Percentiles rank a stretch among this genome's conserved stretches.
These are phyloP conservation scores for Papilio machaon DNA, from an alignment of 1,140 invertebrate genomes.

Conservation along the genomic window DNA sequence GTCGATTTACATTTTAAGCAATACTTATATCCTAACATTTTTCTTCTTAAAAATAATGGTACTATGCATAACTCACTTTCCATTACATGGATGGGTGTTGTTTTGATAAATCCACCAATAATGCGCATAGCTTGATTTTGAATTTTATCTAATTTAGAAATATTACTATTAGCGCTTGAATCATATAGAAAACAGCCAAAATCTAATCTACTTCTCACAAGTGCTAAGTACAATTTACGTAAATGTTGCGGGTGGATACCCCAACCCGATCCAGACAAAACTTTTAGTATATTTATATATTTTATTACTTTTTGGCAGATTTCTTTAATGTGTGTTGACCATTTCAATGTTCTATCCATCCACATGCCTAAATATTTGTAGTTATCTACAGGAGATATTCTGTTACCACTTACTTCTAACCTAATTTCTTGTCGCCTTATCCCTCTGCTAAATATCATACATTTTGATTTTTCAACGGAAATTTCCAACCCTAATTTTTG, in stretches of 20 bases:
- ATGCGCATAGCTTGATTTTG: conserved; percentile 30
- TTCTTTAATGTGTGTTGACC: conserved; percentile 40
- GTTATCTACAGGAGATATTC: too few relatives aligned
- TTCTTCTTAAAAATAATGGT: neutral
- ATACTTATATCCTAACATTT: conserved; percentile 13
- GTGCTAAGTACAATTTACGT: conserved; percentile 40
- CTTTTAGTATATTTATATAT: conserved; percentile 40
- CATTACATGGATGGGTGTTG: neutral
- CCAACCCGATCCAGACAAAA: conserved; percentile 38
- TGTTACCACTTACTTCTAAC: too few relatives aligned
- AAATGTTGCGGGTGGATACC: conserved; percentile 42
- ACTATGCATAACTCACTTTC: neutral
- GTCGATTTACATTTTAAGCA: neutral
- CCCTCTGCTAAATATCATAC: too few relatives aligned
- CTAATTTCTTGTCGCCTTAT: too few relatives aligned
- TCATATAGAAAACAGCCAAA: conserved; percentile 39
- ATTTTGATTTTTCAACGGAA: too few relatives aligned
- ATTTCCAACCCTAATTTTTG: too few relatives aligned
- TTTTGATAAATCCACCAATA: conserved; percentile 28
- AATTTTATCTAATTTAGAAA: conserved; percentile 32
- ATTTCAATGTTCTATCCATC: conserved; percentile 38
- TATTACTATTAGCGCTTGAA: conserved; percentile 26
- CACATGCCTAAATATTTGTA: conserved; percentile 41
- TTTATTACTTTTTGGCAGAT: conserved; percentile 36
- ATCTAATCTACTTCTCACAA: conserved; percentile 40